Conservation (phyloP, 2,113 vertebrate genomes). For the Otus sunia region DNA sequence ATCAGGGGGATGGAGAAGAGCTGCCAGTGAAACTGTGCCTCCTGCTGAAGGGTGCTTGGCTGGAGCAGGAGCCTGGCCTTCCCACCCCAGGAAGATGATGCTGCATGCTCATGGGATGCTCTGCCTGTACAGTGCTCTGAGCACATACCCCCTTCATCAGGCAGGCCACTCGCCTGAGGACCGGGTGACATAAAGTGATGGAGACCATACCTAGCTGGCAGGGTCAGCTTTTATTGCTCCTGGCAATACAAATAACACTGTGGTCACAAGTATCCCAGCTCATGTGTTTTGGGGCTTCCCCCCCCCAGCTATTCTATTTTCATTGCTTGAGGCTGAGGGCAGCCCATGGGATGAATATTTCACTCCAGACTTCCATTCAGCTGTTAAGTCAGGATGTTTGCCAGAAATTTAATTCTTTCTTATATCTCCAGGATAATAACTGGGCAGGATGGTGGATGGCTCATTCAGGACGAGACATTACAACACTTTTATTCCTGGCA, state of each 20-base stretch:
- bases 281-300: background rate
- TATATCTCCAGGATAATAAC: background rate
- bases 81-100: background rate
- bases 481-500: constrained; percentile 1
- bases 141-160: background rate
- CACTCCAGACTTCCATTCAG: constrained; percentile 5
- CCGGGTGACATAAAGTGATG: background rate
- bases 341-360: background rate
- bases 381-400: constrained; percentile 5
- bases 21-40: background rate
- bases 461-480: constrained; percentile 26
- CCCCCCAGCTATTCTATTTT: background rate
- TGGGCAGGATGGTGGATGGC: background rate
- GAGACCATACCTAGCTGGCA: background rate
- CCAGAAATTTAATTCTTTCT: constrained; percentile 18
- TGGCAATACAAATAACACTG: background rate
- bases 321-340: background rate
- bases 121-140: background rate
- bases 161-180: background rate
- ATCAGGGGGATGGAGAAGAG: background rate
- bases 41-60: accelerated
- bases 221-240: background rate
- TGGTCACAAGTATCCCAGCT: background rate
- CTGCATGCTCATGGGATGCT: background rate
- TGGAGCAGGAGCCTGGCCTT: background rate